Conservation (phyloP, 92 coral and sea anemone species). For the Bergia puertoricense region DNA sequence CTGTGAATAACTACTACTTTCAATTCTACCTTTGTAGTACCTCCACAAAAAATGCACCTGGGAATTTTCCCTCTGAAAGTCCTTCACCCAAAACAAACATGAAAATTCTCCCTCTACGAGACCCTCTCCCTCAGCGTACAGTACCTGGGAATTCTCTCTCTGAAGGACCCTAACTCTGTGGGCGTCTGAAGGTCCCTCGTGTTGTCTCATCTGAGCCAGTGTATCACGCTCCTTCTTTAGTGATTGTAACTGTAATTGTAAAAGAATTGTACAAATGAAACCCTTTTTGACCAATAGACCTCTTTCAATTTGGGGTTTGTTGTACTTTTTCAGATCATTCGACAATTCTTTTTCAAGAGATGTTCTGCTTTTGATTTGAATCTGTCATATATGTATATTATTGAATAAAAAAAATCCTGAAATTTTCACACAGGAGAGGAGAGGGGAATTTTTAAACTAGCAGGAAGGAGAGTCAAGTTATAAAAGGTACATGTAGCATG, state of each 20-base stretch:
- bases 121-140: conserved; percentile 52
- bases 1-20: not conserved
- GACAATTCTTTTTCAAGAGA: no score
- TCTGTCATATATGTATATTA: no score
- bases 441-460: no score
- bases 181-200: conserved; percentile 84
- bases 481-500: no score
- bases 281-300: not conserved
- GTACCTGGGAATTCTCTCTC: conserved; percentile 97
- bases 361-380: no score
- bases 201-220: conserved; percentile 72
- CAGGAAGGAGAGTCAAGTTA: no score
- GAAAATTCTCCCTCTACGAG: conserved; percentile 83
- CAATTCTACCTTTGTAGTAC: conserved; percentile 82
- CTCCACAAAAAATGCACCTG: conserved; percentile 73
- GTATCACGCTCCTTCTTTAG: conserved; percentile 85
- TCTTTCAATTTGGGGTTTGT: no score
- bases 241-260: conserved; percentile 50
- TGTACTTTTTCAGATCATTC: no score
- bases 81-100: conserved; percentile 71
- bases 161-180: conserved; percentile 83
- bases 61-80: conserved; percentile 86
- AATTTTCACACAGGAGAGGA: no score
- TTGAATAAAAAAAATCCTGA: no score
- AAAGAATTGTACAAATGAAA: not conserved